phyloP scores from a whole-genome alignment of 1,140 invertebrate genomes.

The Pseudomyrmex flavicornis region DNA sequence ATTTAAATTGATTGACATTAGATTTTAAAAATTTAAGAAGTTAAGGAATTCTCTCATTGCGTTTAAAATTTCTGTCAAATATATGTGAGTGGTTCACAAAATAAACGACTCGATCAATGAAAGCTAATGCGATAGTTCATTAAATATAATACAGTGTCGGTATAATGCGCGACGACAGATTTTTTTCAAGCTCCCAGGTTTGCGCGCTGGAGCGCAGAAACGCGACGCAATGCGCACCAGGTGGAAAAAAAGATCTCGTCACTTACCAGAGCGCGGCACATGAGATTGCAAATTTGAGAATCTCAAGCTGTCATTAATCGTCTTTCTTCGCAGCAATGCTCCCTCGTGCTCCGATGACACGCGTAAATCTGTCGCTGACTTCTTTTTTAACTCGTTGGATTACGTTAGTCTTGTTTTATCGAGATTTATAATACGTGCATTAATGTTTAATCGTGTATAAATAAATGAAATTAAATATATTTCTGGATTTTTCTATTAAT shows the following conservation, averaged over 20 bases:
- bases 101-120: not conserved
- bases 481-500: no score
- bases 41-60: not conserved
- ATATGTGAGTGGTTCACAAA: not conserved
- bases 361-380: constrained; percentile 55
- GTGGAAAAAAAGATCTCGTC: constrained; percentile 50
- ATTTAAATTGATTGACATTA: no score
- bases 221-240: constrained; percentile 11
- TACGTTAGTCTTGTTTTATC: not conserved
- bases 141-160: constrained; percentile 50
- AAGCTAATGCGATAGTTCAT: constrained; percentile 20
- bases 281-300: constrained; percentile 63
- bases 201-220: not conserved
- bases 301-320: constrained; percentile 54
- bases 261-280: constrained; percentile 42
- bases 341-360: constrained; percentile 42
- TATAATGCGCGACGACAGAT: constrained; percentile 28
- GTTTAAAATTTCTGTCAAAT: constrained; percentile 8
- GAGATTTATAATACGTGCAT: not conserved
- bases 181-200: constrained; percentile 12
- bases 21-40: no score
- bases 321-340: constrained; percentile 25
- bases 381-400: constrained; percentile 21
- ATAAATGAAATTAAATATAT: not conserved
- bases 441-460: not conserved